Base-by-base conservation (phyloP, 2,113 vertebrate species). In the Mola mola region DNA sequence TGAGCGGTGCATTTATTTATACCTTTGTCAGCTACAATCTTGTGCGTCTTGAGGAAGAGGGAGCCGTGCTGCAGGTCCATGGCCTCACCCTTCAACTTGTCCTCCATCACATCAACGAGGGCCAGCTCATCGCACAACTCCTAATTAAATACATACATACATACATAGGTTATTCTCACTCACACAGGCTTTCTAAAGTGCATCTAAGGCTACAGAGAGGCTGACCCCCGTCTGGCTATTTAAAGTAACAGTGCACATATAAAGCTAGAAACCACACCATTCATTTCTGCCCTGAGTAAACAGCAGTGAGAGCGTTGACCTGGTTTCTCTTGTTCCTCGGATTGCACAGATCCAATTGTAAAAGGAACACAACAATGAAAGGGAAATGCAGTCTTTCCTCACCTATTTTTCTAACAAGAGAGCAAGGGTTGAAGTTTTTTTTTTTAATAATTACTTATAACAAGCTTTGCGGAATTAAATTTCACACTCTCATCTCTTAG, bases 1-100 rank as follows among this genome's bases (percentile, higher is more conserved):
- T 4, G 4, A 11, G 13, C n/a, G 2, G 3, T 19, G 2, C 0
- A 3, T 21, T 61, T 1, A 2, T 59, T 88, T 66, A n/a, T n/a
- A 96, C 97, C 97, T 95, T 99, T 99, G 85, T 96, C 90, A 17
- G 93, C 96, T 72, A 98, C 95, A 1, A 98, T 99, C 88, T 95
- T 98, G 65, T 96, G 95, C 1, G 97, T 97, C 82, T 86, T 94
- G 42, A 98, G 95, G 89, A 99, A 99, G 69, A 99, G 96, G 71
- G 95, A 95, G 72, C 97, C 97, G 5, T 99, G 97, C 69, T 98
- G 97, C 65, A 99, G 92, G 82, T 99, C 97, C 84, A 99, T 93
- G 90, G 82, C 97, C 72, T 99, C 97, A 61, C 97, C 97, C 86
- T 95, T 97, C 82, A 99, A 75, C 78, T 98, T 98, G 84, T 99